These are phyloP conservation scores for Daktulosphaira vitifoliae DNA, from an alignment of 1,140 invertebrate species.

Conservation along the genomic window DNA sequence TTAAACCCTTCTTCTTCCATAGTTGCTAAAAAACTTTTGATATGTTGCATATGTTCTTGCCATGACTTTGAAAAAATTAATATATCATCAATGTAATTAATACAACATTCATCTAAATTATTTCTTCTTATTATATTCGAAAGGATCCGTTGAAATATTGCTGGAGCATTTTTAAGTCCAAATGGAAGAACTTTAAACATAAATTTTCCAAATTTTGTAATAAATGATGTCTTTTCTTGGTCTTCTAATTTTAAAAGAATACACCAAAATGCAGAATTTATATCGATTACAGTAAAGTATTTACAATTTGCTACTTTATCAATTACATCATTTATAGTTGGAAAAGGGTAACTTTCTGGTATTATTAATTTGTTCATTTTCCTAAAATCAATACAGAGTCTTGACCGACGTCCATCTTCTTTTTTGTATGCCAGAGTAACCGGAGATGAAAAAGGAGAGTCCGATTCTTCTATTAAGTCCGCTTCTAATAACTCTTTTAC, in stretches of 20 bases:
- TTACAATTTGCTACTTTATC: slow-evolving; percentile 41
- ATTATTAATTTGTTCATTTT: slow-evolving; percentile 42
- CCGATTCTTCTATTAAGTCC: slow-evolving; percentile 42
- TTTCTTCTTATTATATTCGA: slow-evolving; percentile 21
- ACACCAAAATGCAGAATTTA: slow-evolving; percentile 44
- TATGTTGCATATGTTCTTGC: slow-evolving; percentile 36
- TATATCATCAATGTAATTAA: slow-evolving; percentile 38
- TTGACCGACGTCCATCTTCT: slow-evolving; percentile 40
- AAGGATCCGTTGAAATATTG: slow-evolving; percentile 44
- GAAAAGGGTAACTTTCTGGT: slow-evolving; percentile 44
- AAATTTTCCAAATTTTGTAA: too few relatives aligned
- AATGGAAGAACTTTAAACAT: too few relatives aligned
- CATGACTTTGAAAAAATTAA: slow-evolving; percentile 36
- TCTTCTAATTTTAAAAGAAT: too few relatives aligned
- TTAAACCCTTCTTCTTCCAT: slow-evolving; percentile 40
- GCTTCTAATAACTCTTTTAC: slow-evolving; percentile 41
- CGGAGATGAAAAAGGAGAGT: slow-evolving; percentile 43
- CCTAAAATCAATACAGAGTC: slow-evolving; percentile 43
- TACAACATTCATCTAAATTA: slow-evolving; percentile 20
- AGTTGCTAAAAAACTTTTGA: slow-evolving; percentile 19
- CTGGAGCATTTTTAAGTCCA: slow-evolving; percentile 24
- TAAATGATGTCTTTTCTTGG: too few relatives aligned
- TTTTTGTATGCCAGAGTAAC: slow-evolving; percentile 42
- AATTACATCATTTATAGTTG: slow-evolving; percentile 41
- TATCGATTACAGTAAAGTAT: slow-evolving; percentile 42